A percentile compares a stretch with the other conserved stretches of the same genome.
Evolutionary conservation across 64 coral and sea anemone genomes (phyloP).

Genomic region (Montipora capricornis): DNA sequence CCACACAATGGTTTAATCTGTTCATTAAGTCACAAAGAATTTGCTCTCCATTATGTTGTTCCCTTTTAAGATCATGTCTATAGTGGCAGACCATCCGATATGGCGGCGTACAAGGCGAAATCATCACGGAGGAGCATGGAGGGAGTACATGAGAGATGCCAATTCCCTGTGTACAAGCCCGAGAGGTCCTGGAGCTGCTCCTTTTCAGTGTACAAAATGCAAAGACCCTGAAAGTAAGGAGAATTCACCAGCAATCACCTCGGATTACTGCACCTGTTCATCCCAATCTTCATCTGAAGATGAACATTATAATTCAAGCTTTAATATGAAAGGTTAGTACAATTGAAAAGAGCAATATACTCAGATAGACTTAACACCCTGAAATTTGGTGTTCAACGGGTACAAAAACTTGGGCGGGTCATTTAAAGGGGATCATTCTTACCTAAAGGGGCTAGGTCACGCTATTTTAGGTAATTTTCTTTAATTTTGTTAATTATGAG

Average conservation of each 20-base stretch:
- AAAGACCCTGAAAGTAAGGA: constrained; percentile 31
- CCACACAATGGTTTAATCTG: no score
- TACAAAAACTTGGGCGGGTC: no score
- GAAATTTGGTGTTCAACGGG: no score
- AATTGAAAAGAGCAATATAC: neutral
- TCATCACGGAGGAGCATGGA: constrained; percentile 97
- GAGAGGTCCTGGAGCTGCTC: constrained; percentile 88
- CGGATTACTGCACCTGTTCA: constrained; percentile 82
- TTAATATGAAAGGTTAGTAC: constrained; percentile 64
- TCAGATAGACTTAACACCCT: neutral
- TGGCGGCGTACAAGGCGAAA: constrained; percentile 84
- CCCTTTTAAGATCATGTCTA: constrained; percentile 82
- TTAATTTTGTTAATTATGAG: no score
- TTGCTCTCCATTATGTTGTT: neutral
- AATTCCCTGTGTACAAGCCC: constrained; percentile 61
- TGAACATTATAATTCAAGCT: constrained; percentile 45
- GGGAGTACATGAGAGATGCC: constrained; percentile 58
- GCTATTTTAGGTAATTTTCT: no score
- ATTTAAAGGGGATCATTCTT: no score
- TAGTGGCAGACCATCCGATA: constrained; percentile 96
- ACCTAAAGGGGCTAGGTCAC: neutral
- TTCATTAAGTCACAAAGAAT: no score
- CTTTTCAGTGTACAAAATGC: constrained; percentile 89
- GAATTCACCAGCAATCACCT: constrained; percentile 74
- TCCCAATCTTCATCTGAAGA: constrained; percentile 79